Conservation (phyloP, 2,888 invertebrate species). For the Phengaris arion region DNA sequence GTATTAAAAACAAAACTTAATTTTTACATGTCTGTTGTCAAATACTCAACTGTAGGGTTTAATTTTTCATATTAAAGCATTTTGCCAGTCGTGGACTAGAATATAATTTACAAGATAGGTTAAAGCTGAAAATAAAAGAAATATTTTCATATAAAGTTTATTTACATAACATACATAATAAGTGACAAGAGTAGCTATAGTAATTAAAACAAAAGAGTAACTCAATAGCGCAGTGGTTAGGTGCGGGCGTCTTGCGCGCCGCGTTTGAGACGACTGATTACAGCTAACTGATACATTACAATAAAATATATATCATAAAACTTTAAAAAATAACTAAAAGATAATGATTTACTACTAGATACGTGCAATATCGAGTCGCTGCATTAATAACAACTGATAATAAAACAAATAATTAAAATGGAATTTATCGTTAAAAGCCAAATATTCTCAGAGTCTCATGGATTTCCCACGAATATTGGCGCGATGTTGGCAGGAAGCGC, state of each 20-base stretch:
- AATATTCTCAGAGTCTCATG: background rate
- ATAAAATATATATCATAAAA: conserved; percentile 48
- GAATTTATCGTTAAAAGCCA: conserved; percentile 22
- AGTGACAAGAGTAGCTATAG: conserved; percentile 65
- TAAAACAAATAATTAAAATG: conserved; percentile 31
- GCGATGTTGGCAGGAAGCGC: conserved; percentile 17
- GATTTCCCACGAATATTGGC: background rate
- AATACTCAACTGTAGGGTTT: too few species aligned
- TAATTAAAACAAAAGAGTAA: conserved; percentile 52
- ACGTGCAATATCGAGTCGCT: conserved; percentile 32
- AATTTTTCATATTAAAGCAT: too few species aligned
- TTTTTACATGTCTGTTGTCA: too few species aligned
- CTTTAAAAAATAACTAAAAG: conserved; percentile 41
- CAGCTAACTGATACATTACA: conserved; percentile 60
- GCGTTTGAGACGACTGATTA: conserved; percentile 52
- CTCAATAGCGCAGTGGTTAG: conserved; percentile 55
- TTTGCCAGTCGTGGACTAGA: too few species aligned
- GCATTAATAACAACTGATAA: conserved; percentile 33
- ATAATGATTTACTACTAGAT: conserved; percentile 35
- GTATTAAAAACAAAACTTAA: too few species aligned
- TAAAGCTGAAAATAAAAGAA: conserved; percentile 32
- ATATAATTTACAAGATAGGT: background rate
- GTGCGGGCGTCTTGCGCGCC: conserved; percentile 41
- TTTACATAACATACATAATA: conserved; percentile 74
- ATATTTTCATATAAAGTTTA: conserved; percentile 63